Base-by-base conservation (phyloP, 2,113 vertebrate species). In the Ophthalmolycus amberensis region DNA sequence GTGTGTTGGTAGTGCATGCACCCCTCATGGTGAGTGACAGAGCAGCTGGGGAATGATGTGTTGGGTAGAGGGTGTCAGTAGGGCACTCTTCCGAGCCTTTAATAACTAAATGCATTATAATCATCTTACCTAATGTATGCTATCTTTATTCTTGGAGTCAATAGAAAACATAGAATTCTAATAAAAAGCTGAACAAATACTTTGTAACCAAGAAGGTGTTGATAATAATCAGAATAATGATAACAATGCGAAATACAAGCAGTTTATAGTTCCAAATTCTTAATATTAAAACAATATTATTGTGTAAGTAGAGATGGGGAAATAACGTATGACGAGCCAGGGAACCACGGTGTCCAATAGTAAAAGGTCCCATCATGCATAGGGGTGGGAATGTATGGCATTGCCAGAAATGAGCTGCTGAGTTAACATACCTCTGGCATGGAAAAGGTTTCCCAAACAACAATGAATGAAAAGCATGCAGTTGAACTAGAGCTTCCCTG, bases 11-110 rank as follows among this genome's bases (percentile, higher is more conserved):
- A 40, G 42, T 76, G 9, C 65, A 27, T n/a, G 29, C 5, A 0
- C 34, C 25, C 62, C 60, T 25, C 62, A 79, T 71, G 20, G 7
- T 72, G 86, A 85, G 63, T 79, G 83, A 77, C 78, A 84, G 65
- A 83, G 52, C 77, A 92, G 78, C 82, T 87, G 84, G 58, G 38
- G 63, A 77, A 52, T 20, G 50, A 80, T 76, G 62, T 72, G 22
- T 40, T 20, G 42, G 46, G 46, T 77, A 68, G 77, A 77, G 59
- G 66, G 25, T 32, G 71, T 75, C 77, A 83, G 65, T 79, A 22
- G 59, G 1, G 37, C 25, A 44, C 14, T 58, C 3, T 10, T 20
- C 50, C 52, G 22, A 38, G 4, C 52, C 22, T 42, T 32, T 25
- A 63, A 52, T 22, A 46, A 27, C 16, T n/a, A 25, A 32, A 29